Evolutionary conservation across 1,140 invertebrate genomes (phyloP).

Genomic region (Andrena cerasifolii): DNA sequence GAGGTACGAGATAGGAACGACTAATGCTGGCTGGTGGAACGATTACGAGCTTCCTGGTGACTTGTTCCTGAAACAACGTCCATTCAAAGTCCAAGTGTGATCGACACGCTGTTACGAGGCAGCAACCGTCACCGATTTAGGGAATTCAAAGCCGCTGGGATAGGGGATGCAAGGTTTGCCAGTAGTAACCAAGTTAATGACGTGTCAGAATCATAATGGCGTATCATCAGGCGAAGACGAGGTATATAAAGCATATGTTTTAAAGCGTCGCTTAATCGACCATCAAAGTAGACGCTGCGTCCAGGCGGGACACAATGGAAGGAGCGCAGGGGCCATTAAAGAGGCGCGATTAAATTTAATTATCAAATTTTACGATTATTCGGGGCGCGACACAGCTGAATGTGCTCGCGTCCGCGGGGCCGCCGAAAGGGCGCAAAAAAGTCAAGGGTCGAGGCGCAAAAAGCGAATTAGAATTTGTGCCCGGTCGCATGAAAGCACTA

Average conservation of each 20-base stretch:
- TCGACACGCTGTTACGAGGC: too few relatives aligned
- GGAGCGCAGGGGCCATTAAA: conserved; percentile 72
- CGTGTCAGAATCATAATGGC: conserved; percentile 79
- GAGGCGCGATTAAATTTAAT: conserved; percentile 81
- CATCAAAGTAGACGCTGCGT: conserved; percentile 76
- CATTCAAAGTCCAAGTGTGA: too few relatives aligned
- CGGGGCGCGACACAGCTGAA: conserved; percentile 57
- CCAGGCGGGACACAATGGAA: conserved; percentile 70
- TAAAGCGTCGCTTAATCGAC: conserved; percentile 78
- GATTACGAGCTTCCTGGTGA: too few relatives aligned
- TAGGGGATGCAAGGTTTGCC: conserved; percentile 60
- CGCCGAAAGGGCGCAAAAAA: conserved; percentile 31
- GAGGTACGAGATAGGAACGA: too few relatives aligned
- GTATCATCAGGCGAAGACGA: conserved; percentile 75
- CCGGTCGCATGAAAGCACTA: conserved; percentile 26
- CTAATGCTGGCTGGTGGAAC: too few relatives aligned
- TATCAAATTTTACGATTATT: conserved; percentile 81
- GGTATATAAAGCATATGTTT: conserved; percentile 78
- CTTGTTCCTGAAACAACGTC: too few relatives aligned
- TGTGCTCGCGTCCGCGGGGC: neutral
- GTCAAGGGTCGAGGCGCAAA: conserved; percentile 30
- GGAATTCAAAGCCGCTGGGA: conserved; percentile 42
- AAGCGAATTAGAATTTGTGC: conserved; percentile 64
- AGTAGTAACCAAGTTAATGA: conserved; percentile 77
- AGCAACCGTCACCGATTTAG: conserved; percentile 46